These are phyloP conservation scores for Drosophila pruinosa DNA, from an alignment of 1,140 invertebrate genomes.

Conservation along the genomic window DNA sequence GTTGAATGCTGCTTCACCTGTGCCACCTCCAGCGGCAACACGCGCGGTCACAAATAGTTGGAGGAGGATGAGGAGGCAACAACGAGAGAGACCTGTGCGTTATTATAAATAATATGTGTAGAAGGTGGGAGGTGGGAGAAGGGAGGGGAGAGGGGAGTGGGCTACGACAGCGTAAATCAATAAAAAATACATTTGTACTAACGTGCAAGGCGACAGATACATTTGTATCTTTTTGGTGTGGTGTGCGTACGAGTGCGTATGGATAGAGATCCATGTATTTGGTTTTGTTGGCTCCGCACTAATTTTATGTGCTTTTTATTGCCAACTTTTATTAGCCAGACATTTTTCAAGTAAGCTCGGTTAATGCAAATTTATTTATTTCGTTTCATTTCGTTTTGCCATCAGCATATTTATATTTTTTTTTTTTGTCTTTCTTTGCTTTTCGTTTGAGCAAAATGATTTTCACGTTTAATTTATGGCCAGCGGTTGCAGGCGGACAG, in stretches of 20 bases:
- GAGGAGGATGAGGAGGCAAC: background rate
- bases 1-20: slow-evolving; percentile 58
- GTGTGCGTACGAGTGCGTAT: background rate
- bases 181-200: slow-evolving; percentile 56
- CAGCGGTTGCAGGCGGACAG: slow-evolving; percentile 26
- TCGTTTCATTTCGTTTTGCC: slow-evolving; percentile 33
- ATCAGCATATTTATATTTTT: background rate
- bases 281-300: slow-evolving; percentile 45
- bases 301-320: slow-evolving; percentile 78
- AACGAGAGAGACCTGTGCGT: background rate
- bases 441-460: slow-evolving; percentile 49
- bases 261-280: background rate
- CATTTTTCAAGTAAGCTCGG: slow-evolving; percentile 74
- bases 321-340: slow-evolving; percentile 77
- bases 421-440: slow-evolving; percentile 8
- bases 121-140: background rate
- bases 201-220: slow-evolving; percentile 46
- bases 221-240: slow-evolving; percentile 51
- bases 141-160: background rate
- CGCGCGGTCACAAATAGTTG: slow-evolving; percentile 49
- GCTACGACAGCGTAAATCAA: slow-evolving; percentile 61
- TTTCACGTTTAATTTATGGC: slow-evolving; percentile 70
- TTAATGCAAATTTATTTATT: slow-evolving; percentile 81
- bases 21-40: slow-evolving; percentile 40
- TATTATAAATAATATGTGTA: slow-evolving; percentile 69